A percentile compares a stretch with the other conserved stretches of the same genome.
Evolutionary conservation across 2,113 vertebrate species (phyloP).

Genomic region (Chamaea fasciata): DNA sequence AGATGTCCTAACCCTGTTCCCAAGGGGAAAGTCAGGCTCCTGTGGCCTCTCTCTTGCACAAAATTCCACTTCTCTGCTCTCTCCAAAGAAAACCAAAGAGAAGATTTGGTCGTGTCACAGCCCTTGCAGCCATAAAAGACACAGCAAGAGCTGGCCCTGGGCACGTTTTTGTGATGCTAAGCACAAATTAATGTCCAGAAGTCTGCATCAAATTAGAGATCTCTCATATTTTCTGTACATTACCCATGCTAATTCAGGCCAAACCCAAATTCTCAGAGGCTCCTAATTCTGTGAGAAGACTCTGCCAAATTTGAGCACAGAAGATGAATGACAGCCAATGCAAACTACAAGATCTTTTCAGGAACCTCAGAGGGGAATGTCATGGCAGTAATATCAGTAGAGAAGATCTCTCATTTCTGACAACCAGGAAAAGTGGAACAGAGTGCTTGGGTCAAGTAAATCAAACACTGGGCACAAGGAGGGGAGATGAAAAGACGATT

Average conservation of each 20-base stretch:
- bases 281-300: neutral
- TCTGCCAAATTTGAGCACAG: conserved; percentile 11
- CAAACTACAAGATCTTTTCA: conserved; percentile 8
- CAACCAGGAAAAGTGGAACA: neutral
- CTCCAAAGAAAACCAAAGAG: neutral
- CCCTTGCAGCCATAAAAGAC: neutral
- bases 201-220: conserved; percentile 11
- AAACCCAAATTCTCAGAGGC: conserved; percentile 18
- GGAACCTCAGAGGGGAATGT: neutral
- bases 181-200: neutral
- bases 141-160: neutral
- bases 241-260: neutral
- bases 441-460: neutral
- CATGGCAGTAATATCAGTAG: neutral
- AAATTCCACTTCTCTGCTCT: neutral
- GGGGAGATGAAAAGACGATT: neutral
- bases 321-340: neutral
- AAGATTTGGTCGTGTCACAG: neutral
- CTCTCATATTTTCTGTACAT: neutral
- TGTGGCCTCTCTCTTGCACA: neutral
- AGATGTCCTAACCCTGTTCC: neutral
- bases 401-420: neutral
- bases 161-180: neutral
- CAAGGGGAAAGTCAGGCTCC: neutral
- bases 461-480: neutral